Evolutionary conservation across 2,113 vertebrate species (phyloP), one percentile per base, ranked within the genome.

Genomic region (Limnothrissa miodon): DNA sequence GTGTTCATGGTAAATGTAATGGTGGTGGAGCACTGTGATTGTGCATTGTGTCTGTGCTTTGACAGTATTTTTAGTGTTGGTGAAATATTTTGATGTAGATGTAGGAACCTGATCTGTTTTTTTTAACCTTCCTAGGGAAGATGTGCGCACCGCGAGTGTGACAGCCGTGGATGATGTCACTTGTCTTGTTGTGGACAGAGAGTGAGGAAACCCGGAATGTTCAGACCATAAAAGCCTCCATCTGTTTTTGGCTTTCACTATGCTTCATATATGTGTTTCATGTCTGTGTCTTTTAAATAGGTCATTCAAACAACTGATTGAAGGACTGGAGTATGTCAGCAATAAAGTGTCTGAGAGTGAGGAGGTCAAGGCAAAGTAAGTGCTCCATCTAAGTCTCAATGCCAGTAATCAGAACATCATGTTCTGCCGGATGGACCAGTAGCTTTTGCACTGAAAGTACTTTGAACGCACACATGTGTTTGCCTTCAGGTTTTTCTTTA

Each of bases 151-250:
- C 0, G 92, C 93, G 62, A 95, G 90, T 25, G 88, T 94, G 39
- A 93, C 92, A 0, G 94, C 94, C 0, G 85, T 92, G 53, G 92
- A 93, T 56, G 89, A 92, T n/a, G 94, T 94, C 85, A 95, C 92
- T 0, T 95, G 94, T 82, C 90, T 95, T 86, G 94, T 95, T 48
- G 91, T 94, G 0, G 94, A 95, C 74, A 87, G 94, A 92, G 94
- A 94, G 94, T 95, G 83, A 94, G 92, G 5, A 74, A 74, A 39
- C 15, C n/a, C 51, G 48, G 6, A 23, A 70, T 78, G 45, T 29
- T 13, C 25, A 82, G 70, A 39, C 11, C 11, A 33, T 13, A 4
- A 45, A 21, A 33, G 53, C 6, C 19, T 62, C 33, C 5, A 62
- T 45, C 42, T 11, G 13, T 39, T 33, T 79, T 5, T 23, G 17